These are phyloP conservation scores for Psettodes erumei DNA, from an alignment of 2,113 vertebrate species.

Conservation along the genomic window DNA sequence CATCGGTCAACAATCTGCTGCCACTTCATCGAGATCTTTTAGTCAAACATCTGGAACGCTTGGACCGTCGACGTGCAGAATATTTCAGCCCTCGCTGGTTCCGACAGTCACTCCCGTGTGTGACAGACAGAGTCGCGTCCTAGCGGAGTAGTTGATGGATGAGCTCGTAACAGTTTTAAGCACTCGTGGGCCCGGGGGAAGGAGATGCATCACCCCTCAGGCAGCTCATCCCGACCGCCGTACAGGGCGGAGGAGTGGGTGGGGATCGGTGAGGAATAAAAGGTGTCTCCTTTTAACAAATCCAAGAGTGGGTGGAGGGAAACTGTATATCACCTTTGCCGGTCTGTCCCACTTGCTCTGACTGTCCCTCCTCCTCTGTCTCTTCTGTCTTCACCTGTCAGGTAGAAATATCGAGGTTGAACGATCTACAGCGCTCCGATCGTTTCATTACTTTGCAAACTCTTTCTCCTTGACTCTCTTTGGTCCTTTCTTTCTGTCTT, in stretches of 20 bases:
- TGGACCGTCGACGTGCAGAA: conserved; percentile 19
- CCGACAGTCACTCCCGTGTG: conserved; percentile 11
- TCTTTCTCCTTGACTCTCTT: conserved; percentile 11
- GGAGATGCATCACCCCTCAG: conserved; percentile 67
- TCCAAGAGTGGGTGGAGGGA: conserved; percentile 40
- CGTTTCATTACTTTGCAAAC: neutral
- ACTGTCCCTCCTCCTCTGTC: conserved; percentile 13
- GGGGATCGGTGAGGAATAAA: conserved; percentile 45
- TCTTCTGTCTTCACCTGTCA: conserved; percentile 41
- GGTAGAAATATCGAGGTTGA: conserved; percentile 42
- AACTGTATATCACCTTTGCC: conserved; percentile 39
- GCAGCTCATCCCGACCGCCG: conserved; percentile 38
- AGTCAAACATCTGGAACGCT: conserved; percentile 26
- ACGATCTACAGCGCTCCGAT: conserved; percentile 25
- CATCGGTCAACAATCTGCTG: neutral
- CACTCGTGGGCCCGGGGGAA: conserved; percentile 54
- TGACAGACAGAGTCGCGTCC: conserved; percentile 23
- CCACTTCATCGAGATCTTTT: conserved; percentile 26
- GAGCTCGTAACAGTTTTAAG: conserved; percentile 69
- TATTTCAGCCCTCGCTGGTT: conserved; percentile 7
- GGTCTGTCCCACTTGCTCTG: conserved; percentile 24
- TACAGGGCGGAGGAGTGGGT: conserved; percentile 11
- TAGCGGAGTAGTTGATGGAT: conserved; percentile 63
- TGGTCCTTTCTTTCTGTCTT: conserved; percentile 1
- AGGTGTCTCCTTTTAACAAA: conserved; percentile 52